These are phyloP conservation scores for Oreochromis grahami DNA, from an alignment of 2,797 vertebrate genomes.

Conservation along the genomic window DNA sequence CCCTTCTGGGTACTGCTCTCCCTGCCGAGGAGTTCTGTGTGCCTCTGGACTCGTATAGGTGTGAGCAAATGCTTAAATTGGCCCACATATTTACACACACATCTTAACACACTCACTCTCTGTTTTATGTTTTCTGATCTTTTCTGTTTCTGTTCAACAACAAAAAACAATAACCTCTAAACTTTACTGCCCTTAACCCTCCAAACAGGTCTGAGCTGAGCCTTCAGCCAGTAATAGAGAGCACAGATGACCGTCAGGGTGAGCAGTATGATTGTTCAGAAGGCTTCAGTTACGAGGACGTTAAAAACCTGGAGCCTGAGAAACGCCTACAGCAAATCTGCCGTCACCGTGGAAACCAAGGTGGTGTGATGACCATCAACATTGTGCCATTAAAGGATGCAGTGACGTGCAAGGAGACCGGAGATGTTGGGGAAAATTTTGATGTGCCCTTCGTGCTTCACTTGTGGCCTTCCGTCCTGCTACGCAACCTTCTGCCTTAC, in stretches of 20 bases:
- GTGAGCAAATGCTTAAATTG: background rate
- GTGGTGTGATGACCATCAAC: conserved; percentile 83
- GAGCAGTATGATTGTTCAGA: conserved; percentile 77
- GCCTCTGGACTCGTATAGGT: conserved; percentile 92
- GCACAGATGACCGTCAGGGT: conserved; percentile 30
- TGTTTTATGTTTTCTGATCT: background rate
- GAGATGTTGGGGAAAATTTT: conserved; percentile 78
- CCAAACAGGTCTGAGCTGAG: conserved; percentile 83
- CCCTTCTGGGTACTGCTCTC: conserved; percentile 81
- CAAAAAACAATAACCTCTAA: background rate
- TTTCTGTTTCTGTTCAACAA: background rate
- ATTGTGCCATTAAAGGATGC: conserved; percentile 85
- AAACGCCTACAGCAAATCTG: conserved; percentile 81
- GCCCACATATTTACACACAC: background rate
- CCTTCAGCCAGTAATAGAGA: conserved; percentile 80
- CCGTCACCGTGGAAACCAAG: conserved; percentile 52
- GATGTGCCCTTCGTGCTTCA: conserved; percentile 91
- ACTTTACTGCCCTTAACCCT: conserved; percentile 32
- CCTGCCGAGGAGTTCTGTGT: conserved; percentile 91
- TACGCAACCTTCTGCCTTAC: conserved; percentile 92
- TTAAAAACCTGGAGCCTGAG: conserved; percentile 75
- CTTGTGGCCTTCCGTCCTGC: conserved; percentile 90
- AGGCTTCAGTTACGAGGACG: conserved; percentile 87
- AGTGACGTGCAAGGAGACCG: conserved; percentile 77
- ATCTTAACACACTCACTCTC: background rate